These are phyloP conservation scores for Sinella curviseta DNA, from an alignment of 1,140 invertebrate species.

Conservation along the genomic window DNA sequence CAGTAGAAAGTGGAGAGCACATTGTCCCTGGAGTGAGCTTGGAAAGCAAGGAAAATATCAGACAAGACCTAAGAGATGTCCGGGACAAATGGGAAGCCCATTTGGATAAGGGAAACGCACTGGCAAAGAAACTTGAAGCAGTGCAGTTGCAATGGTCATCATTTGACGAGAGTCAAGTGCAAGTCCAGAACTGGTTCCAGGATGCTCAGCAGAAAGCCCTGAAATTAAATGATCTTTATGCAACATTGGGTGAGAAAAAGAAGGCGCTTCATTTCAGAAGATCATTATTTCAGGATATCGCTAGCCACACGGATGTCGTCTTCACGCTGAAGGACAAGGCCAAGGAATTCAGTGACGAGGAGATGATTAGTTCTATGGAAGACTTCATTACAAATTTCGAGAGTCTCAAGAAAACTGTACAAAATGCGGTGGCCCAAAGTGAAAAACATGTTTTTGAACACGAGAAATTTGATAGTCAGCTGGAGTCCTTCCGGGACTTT, in stretches of 20 bases:
- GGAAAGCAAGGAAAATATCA: slow-evolving; percentile 79
- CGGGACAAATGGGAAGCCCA: slow-evolving; percentile 80
- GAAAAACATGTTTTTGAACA: slow-evolving; percentile 77
- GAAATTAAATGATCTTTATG: slow-evolving; percentile 65
- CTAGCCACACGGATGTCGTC: slow-evolving; percentile 74
- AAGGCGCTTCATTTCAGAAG: slow-evolving; percentile 73
- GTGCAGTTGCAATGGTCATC: slow-evolving; percentile 82
- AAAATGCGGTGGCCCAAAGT: slow-evolving; percentile 65
- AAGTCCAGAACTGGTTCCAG: slow-evolving; percentile 74
- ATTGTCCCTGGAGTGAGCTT: slow-evolving; percentile 82
- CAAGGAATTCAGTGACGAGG: slow-evolving; percentile 70
- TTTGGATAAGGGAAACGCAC: slow-evolving; percentile 77
- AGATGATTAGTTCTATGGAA: slow-evolving; percentile 69
- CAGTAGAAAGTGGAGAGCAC: slow-evolving; percentile 81
- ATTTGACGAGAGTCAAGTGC: slow-evolving; percentile 78
- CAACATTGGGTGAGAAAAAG: slow-evolving; percentile 81
- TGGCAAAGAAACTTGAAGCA: slow-evolving; percentile 82
- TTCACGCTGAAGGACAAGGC: slow-evolving; percentile 76
- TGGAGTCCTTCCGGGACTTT: slow-evolving; percentile 74
- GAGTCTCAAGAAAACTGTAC: slow-evolving; percentile 66
- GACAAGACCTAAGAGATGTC: slow-evolving; percentile 76
- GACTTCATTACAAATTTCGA: slow-evolving; percentile 70
- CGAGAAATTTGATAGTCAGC: slow-evolving; percentile 75
- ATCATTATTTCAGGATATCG: slow-evolving; percentile 77
- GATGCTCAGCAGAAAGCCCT: slow-evolving; percentile 71